Evolutionary conservation across 2,113 vertebrate species (phyloP).

Genomic region (Empidonax traillii): DNA sequence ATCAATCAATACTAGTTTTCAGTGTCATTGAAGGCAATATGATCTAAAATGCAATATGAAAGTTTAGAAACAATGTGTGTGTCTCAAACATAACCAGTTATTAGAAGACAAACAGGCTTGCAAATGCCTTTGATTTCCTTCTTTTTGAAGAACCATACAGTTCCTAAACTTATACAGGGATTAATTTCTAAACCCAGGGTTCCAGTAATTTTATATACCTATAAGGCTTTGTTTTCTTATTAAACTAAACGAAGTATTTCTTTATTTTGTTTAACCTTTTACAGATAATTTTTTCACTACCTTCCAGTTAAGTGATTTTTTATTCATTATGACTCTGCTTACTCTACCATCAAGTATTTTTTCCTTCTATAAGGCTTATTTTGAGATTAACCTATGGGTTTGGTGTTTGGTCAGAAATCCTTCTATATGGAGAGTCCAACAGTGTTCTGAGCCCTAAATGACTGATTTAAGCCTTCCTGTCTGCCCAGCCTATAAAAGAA

Average conservation of each 20-base stretch:
- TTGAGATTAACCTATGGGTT: not conserved
- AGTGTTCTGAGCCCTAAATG: not conserved
- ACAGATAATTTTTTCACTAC: not conserved
- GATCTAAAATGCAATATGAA: not conserved
- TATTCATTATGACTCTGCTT: not conserved
- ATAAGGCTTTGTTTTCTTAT: not conserved
- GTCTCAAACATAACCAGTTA: not conserved
- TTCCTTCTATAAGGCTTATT: not conserved
- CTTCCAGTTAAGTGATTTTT: not conserved
- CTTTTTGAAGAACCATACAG: not conserved
- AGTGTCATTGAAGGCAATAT: not conserved
- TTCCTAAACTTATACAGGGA: not conserved
- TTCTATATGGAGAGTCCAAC: not conserved
- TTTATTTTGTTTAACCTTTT: not conserved
- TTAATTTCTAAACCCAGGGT: not conserved
- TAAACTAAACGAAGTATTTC: not conserved
- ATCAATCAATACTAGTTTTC: not conserved
- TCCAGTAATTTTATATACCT: not conserved
- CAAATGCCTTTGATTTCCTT: not conserved
- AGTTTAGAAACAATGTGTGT: not conserved
- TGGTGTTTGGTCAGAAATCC: not conserved
- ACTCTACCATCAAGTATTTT: not conserved
- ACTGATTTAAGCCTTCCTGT: not conserved
- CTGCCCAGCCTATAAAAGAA: not conserved
- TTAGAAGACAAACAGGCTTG: not conserved